Base-by-base conservation (phyloP, 2,888 invertebrate genomes). In the Limulus polyphemus region DNA sequence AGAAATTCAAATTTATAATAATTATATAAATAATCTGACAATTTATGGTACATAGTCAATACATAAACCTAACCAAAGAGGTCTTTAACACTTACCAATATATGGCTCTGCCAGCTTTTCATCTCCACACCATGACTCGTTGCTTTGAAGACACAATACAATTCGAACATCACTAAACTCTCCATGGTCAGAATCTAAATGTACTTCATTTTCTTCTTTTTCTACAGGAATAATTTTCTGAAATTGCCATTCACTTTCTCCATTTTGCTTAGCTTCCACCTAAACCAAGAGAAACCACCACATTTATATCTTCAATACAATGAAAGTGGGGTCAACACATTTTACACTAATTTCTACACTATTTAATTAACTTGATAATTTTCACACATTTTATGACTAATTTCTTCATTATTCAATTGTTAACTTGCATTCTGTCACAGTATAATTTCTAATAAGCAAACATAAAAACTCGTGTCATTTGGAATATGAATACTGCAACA, bases 101-200 rank as follows among this genome's bases (percentile, higher is more conserved):
- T 58, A 49, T 16, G 66, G 64, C 56, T 69, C 69, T 5, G 70
- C 70, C 49, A 69, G 56, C 47, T 68, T 68, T 13, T 64, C 67
- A 59, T 69, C 68, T 11, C 70, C 69, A 59, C 70, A 70, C 69
- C 69, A 70, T 62, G 89, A 86, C 59, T 84, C 84, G 74, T 88
- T 88, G 56, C 85, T 83, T 70, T 86, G 83, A 59, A 92, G 79
- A 72, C 93, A 93, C 49, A 93, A 80, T 71, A 88, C 87, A 14
- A 91, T 85, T 58, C 90, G 80, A 55, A 92, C 83, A 58, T 71
- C 72, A 47, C 57, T 65, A n/a, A 58, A 64, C 10, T 59, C 63
- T 51, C 60, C 60, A 2, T 65, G 16, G 7, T 68, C 60, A 5
- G 67, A 59, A 50, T 59, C 60, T 5, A 68, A 49, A 47, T 67